Conservation (phyloP, 2,113 vertebrate species). For the Fregata magnificens region DNA sequence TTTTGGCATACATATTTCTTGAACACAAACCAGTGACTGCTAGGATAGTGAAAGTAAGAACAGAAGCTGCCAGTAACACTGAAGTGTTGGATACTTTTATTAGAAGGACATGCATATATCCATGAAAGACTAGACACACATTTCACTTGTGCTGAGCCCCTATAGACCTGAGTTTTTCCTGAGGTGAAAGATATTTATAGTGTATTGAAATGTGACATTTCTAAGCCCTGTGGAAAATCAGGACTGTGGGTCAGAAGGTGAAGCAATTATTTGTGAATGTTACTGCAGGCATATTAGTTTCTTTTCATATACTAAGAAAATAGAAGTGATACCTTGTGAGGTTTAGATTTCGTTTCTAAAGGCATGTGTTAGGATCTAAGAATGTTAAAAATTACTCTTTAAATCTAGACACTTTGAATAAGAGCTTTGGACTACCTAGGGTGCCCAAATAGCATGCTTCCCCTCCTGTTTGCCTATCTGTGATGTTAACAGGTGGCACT, state of each 20-base stretch:
- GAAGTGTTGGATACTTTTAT: neutral
- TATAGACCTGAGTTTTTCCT: neutral
- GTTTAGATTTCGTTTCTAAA: conserved; percentile 7
- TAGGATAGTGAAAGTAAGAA: neutral
- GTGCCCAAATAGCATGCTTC: neutral
- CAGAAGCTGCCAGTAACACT: neutral
- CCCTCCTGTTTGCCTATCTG: neutral
- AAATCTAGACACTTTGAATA: neutral
- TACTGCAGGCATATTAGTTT: conserved; percentile 13
- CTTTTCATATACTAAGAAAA: neutral
- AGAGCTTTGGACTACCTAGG: neutral
- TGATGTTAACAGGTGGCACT: neutral
- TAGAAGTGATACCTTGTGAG: neutral
- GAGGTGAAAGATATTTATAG: neutral
- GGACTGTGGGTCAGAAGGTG: conserved; percentile 2
- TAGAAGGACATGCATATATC: neutral
- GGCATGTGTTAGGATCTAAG: neutral
- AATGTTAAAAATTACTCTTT: neutral
- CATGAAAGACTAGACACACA: neutral
- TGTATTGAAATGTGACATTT: conserved; percentile 8
- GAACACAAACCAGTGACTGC: neutral
- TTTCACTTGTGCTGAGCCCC: neutral
- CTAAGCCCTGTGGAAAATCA: conserved; percentile 31
- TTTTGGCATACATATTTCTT: neutral
- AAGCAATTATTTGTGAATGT: conserved; percentile 36